These are phyloP conservation scores for Harlomillsia oculata DNA, from an alignment of 1,140 invertebrate species.

Conservation along the genomic window DNA sequence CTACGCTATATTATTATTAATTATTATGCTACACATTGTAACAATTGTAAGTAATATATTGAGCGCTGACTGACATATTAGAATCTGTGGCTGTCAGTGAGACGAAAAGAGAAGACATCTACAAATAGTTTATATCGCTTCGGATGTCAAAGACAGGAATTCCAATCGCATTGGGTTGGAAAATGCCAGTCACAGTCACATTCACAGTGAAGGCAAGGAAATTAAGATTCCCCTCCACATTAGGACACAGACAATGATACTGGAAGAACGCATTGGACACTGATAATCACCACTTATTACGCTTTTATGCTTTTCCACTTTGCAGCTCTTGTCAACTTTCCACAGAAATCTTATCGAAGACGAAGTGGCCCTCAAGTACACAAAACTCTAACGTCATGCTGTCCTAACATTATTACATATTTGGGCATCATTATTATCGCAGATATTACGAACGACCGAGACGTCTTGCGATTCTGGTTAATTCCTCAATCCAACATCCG, in stretches of 20 bases:
- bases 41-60: not conserved
- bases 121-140: conserved; percentile 12
- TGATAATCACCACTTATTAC: not conserved
- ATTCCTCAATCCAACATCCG: too few species aligned
- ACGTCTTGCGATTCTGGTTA: too few species aligned
- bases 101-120: conserved; percentile 4
- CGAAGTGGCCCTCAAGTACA: too few species aligned
- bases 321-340: not conserved
- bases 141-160: conserved; percentile 5
- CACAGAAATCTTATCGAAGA: not conserved
- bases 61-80: not conserved
- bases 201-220: conserved; percentile 4
- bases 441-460: too few species aligned
- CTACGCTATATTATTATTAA: not conserved
- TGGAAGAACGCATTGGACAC: not conserved
- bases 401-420: not conserved
- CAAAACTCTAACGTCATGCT: not conserved
- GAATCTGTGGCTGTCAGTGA: not conserved
- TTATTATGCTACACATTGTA: not conserved
- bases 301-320: not conserved
- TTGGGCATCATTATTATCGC: too few species aligned
- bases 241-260: too few species aligned
- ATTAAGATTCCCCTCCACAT: conserved; percentile 4
- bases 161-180: conserved; percentile 11
- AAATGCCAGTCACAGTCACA: not conserved